phyloP scores from a whole-genome alignment of 2,113 vertebrate genomes.

The Glaucomys volans region DNA sequence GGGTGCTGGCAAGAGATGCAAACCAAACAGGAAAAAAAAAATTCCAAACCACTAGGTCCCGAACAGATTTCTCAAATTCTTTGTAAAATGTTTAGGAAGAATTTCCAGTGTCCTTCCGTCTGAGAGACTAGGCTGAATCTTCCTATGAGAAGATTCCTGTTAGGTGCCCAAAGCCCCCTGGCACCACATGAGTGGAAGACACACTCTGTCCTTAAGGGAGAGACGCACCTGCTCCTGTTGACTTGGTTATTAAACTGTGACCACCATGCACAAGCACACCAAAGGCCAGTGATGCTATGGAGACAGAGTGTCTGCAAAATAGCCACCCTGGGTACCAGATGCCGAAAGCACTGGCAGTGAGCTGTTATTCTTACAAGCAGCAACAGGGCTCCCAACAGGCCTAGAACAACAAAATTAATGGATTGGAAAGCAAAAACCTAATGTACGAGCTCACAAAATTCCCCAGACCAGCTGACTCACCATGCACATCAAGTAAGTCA shows the following conservation, averaged over 20 bases:
- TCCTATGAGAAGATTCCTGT: neutral
- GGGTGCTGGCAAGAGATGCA: neutral
- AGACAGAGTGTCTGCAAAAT: constrained; percentile 81
- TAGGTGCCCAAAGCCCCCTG: neutral
- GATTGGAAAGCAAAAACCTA: constrained; percentile 87
- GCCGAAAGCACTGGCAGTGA: constrained; percentile 80
- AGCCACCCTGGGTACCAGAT: constrained; percentile 80
- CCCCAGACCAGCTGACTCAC: constrained; percentile 82
- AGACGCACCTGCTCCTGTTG: neutral
- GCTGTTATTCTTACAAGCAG: constrained; percentile 87
- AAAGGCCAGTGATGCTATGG: neutral
- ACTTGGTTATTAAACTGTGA: constrained; percentile 41
- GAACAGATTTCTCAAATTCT: neutral
- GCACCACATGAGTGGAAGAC: neutral
- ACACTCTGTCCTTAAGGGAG: neutral
- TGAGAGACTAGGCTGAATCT: neutral
- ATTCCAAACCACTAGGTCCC: neutral
- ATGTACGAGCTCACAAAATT: constrained; percentile 85
- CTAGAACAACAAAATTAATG: constrained; percentile 88
- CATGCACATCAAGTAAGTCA: constrained; percentile 81
- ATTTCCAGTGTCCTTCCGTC: neutral
- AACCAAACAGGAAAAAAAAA: neutral
- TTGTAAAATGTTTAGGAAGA: neutral
- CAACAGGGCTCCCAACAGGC: constrained; percentile 87
- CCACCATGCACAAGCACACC: neutral